A percentile compares a stretch with the other conserved stretches of the same genome.
Evolutionary conservation across 23 tunicate species (phyloP).

Genomic region (Trididemnum clinides): DNA sequence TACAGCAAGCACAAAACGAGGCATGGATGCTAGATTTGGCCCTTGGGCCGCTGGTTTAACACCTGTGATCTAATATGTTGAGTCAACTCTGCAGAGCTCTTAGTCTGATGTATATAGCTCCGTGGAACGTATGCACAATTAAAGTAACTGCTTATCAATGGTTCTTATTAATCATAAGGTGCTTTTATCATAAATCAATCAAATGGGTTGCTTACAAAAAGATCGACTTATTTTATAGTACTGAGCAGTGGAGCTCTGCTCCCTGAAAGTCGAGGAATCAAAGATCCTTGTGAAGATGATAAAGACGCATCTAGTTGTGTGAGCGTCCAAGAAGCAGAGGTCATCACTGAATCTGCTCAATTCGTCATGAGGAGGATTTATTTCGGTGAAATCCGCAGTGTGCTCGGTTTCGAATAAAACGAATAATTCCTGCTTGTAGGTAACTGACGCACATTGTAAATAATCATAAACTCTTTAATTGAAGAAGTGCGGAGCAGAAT

Average conservation of each 20-base stretch:
- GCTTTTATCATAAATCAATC: neutral
- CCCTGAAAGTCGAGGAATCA: neutral
- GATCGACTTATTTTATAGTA: no score
- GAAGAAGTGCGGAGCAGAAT: no score
- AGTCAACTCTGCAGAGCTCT: no score
- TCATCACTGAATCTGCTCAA: constrained; percentile 12
- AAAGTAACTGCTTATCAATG: neutral
- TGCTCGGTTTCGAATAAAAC: neutral
- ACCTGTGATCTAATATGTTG: no score
- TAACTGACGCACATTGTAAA: neutral
- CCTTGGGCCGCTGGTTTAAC: no score
- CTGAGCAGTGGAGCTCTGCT: constrained; percentile 29
- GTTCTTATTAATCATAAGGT: neutral
- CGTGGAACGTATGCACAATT: no score
- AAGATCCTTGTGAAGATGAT: constrained; percentile 24
- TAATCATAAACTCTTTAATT: neutral
- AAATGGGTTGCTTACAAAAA: neutral
- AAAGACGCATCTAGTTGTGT: neutral
- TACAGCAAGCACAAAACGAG: no score
- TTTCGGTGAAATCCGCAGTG: constrained; percentile 1
- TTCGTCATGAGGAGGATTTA: constrained; percentile 5
- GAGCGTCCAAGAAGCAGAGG: neutral
- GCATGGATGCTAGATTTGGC: no score
- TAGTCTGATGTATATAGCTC: no score
- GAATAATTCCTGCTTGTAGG: neutral